Percentiles rank a stretch among this genome's conserved stretches.
Evolutionary conservation across 2,797 vertebrate species (phyloP).

Genomic region (Myripristis jacobus): DNA sequence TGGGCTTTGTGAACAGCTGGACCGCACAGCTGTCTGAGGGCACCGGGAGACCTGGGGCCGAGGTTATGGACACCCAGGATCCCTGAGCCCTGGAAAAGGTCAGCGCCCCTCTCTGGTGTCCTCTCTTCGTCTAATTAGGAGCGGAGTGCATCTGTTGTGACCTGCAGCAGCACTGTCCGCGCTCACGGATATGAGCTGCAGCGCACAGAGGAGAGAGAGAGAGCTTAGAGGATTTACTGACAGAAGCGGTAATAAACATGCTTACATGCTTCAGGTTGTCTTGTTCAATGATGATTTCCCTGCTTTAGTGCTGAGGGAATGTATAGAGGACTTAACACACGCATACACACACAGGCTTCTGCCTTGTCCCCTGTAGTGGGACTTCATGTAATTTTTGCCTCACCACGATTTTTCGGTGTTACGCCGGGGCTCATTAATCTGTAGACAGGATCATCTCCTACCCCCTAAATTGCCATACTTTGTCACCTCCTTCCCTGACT

Average conservation of each 20-base stretch:
- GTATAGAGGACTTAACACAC: background rate
- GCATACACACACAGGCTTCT: slow-evolving; percentile 3
- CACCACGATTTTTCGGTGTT: slow-evolving; percentile 46
- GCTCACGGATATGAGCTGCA: slow-evolving; percentile 12
- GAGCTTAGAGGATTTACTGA: slow-evolving; percentile 34
- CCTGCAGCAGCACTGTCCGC: slow-evolving; percentile 4
- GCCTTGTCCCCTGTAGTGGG: slow-evolving; percentile 5
- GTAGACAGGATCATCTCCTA: slow-evolving; percentile 24
- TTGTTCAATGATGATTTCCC: background rate
- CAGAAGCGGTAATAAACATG: slow-evolving; percentile 4
- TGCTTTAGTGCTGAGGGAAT: background rate
- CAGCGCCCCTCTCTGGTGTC: background rate
- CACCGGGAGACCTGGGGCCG: background rate
- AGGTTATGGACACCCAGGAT: slow-evolving; percentile 25
- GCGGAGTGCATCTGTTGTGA: slow-evolving; percentile 21
- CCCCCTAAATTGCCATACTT: slow-evolving; percentile 34
- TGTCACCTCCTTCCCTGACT: slow-evolving; percentile 19
- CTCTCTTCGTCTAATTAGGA: slow-evolving; percentile 5
- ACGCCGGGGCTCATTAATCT: slow-evolving; percentile 42
- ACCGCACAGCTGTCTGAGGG: slow-evolving; percentile 57
- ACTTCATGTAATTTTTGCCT: slow-evolving; percentile 39
- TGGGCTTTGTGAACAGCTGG: slow-evolving; percentile 55
- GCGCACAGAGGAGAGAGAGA: slow-evolving; percentile 5
- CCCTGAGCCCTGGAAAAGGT: slow-evolving; percentile 24
- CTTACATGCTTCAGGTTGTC: background rate